Conservation (phyloP, 2,888 invertebrate species). For the Eristalinus aeneus region DNA sequence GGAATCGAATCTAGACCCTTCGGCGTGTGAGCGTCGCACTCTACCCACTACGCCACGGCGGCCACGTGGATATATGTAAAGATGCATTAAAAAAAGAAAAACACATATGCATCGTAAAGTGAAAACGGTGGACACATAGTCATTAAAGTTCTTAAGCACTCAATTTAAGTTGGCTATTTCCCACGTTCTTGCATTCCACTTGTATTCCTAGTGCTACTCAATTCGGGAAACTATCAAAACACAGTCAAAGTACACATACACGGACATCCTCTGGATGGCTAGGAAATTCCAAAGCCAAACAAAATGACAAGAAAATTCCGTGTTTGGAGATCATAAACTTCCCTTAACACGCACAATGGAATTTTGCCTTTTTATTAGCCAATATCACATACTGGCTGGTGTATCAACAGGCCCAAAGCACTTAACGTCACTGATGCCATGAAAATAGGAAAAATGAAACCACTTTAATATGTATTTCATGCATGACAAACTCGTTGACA, state of each 20-base stretch:
- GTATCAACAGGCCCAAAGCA: not conserved
- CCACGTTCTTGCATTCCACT: not conserved
- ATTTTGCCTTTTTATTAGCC: not conserved
- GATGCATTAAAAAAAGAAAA: not conserved
- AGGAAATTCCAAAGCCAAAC: not conserved
- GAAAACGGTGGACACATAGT: not conserved
- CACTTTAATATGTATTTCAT: not conserved
- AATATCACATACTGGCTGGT: not conserved
- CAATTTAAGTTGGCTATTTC: not conserved
- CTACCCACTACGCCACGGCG: too few species aligned
- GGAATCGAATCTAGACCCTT: too few species aligned
- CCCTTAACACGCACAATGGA: not conserved
- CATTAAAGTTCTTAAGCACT: not conserved
- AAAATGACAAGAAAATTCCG: not conserved
- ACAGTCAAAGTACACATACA: not conserved
- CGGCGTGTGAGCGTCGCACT: too few species aligned
- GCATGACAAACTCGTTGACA: slow-evolving; percentile 49
- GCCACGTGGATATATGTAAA: too few species aligned
- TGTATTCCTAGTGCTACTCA: not conserved
- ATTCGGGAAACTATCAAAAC: not conserved
- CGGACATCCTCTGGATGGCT: not conserved
- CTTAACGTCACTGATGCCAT: not conserved
- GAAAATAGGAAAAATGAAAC: not conserved
- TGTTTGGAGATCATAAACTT: not conserved
- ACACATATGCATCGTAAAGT: not conserved